Evolutionary conservation across 2,113 vertebrate species (phyloP), one percentile per base, ranked within the genome.

Genomic region (Columba janthina): DNA sequence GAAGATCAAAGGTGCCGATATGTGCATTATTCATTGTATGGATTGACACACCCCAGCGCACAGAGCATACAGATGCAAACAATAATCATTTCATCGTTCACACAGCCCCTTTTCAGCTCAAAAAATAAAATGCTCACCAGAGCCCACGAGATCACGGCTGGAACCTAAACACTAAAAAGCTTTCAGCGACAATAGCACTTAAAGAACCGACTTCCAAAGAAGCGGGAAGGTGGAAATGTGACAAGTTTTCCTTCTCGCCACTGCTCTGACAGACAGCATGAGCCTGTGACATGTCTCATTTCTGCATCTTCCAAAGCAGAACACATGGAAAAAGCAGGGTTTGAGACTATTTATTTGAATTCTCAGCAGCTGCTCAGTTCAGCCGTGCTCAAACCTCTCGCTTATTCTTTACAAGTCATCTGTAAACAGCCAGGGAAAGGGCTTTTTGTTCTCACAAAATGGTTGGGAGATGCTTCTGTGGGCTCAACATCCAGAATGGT

Each of bases 381-480:
- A 96, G 50, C 78, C 78, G 62, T 0, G 6, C 91, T 88, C 6
- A 0, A 94, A 73, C 56, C 38, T 82, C 64, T 93, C 28, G 15
- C 65, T 95, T 94, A 90, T 91, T 95, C 94, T 96, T 48, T 77
- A 44, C 85, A 96, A 94, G 79, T 94, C 93, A 94, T 91, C 78
- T 96, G 90, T 90, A 94, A 96, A 93, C 60, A 90, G 88, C 36
- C 78, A 70, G 57, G 85, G 90, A 88, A 94, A 94, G 51, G 71
- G 78, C 32, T 90, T 96, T 93, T 90, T 97, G 60, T 94, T 95
- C 90, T 88, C 83, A 67, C n/a, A 86, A 80, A 88, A 82, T 4
- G 28, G 56, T 89, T 90, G 60, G 86, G 76, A 92, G 92, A 69
- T 53, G 56, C 67, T 67, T 76, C 64, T 69, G 26, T 72, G 58